Base-by-base conservation (phyloP, 2,797 vertebrate genomes). In the Sphaeramia orbicularis region DNA sequence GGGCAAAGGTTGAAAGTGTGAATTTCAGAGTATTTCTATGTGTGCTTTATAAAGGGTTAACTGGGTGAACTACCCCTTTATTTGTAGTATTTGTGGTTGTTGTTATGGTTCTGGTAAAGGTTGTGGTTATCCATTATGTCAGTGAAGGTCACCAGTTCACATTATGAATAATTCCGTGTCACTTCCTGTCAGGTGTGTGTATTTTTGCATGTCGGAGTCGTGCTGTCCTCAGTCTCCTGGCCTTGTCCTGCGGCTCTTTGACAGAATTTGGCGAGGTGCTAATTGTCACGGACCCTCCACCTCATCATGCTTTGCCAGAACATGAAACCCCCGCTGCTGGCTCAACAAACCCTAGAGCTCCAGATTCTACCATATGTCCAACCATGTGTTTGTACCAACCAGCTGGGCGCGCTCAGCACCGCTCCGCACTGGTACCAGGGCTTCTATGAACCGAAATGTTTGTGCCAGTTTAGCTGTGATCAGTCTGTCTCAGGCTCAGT, bases 301-400 rank as follows among this genome's bases (percentile, higher is more conserved):
- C 73, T 88, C 75, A 2, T 61, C 1, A 16, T 78, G 80, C 87
- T 87, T 89, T 85, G 83, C 83, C 80, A 77, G 71, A 76, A 86
- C 86, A 84, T 47, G 56, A 88, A 72, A 78, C 64, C 80, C 70
- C 65, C 19, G 57, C 64, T 75, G 81, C 87, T 76, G 65, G 79
- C 86, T 89, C 81, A 87, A 88, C 84, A 89, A 69, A 88, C 79
- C 61, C 64, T 71, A 66, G 78, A 78, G 72, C 72, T 86, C 78
- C 72, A 87, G 84, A 86, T 69, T 84, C 78, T 75, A 74, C 88
- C 91, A 91, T 91, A 88, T 90, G 90, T 89, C 84, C 52, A 19
- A 71, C 82, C 86, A 86, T 86, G 84, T 89, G 85, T 86, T 91
- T 60, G 54, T 72, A 64, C 67, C 60, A 27, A 76, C 76, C 89